phyloP scores from a whole-genome alignment of 2,113 vertebrate species.

The Albula glossodonta region DNA sequence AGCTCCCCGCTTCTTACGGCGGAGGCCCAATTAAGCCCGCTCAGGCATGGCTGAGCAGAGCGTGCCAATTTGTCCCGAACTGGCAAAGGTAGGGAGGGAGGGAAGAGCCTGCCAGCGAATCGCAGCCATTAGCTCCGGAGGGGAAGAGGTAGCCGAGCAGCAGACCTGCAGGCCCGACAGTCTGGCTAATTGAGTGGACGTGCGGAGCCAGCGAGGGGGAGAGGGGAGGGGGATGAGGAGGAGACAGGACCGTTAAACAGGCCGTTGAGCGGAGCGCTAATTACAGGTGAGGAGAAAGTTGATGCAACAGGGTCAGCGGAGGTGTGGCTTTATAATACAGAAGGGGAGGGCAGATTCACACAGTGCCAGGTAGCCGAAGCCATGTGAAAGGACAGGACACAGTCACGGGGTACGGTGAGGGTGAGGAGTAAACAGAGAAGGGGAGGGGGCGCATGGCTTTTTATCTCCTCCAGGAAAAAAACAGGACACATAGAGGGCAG shows the following conservation, averaged over 20 bases:
- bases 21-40: slow-evolving; percentile 7
- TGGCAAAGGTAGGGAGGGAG: slow-evolving; percentile 4
- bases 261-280: not conserved
- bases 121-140: slow-evolving; percentile 14
- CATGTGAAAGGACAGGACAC: slow-evolving; percentile 11
- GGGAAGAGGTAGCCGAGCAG: not conserved
- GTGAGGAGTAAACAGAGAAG: not conserved
- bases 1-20: not conserved
- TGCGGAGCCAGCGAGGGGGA: not conserved
- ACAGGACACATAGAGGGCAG: not conserved
- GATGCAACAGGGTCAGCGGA: not conserved
- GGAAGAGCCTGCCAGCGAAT: not conserved
- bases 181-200: slow-evolving; percentile 7
- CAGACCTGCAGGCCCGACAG: not conserved
- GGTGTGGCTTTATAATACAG: not conserved
- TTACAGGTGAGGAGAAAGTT: slow-evolving; percentile 26
- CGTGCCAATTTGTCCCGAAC: not conserved
- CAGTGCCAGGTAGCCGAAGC: not conserved
- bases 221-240: not conserved
- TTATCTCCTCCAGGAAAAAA: not conserved
- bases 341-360: not conserved
- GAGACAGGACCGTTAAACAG: not conserved
- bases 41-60: not conserved
- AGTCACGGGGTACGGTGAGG: not conserved
- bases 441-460: not conserved